Base-by-base conservation (phyloP, 2,888 invertebrate genomes). In the Keiferia lycopersicella region DNA sequence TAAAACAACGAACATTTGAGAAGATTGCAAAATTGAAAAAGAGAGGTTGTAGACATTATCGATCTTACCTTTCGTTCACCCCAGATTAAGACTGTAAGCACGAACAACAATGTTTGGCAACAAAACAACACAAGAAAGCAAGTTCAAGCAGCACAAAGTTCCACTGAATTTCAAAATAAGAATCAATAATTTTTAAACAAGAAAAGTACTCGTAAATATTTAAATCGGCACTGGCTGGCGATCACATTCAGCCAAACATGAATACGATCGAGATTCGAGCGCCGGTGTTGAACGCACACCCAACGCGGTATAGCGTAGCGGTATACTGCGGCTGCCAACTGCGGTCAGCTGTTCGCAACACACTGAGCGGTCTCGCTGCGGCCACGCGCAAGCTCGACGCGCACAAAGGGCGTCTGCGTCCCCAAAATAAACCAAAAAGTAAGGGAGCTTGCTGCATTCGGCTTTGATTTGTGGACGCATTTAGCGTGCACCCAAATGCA, bases 241-340 rank as follows among this genome's bases (percentile, higher is more conserved):
- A 79, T 79, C 79, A 80, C 81, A 83, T 77, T 83, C 81, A 75
- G 48, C 69, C 71, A 56, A 53, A 18, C 18, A 50, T 11, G 77
- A 80, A 79, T 77, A 77, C 79, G 79, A 78, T 78, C 78, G 76
- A 75, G 77, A 71, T 68, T 72, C 77, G 73, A 75, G 74, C 78
- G 74, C 72, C 74, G 68, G 71, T 59, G 66, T 64, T 56, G 68
- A 75, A 73, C 83, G 79, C 83, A 76, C 82, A 76, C 73, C 77
- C 77, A 73, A 74, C 83, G 78, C 81, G 74, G 74, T 77, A 75
- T 78, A 80, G 78, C 87, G 79, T 84, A 78, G 78, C 81, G 80
- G 73, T 82, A 72, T 75, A 88, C 86, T 88, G 87, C 70, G 72
- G 73, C 75, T 73, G 80, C 79, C 80, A 78, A 78, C 76, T 69